Base-by-base conservation (phyloP, 2,888 invertebrate genomes). In the Lepidonotus clava region DNA sequence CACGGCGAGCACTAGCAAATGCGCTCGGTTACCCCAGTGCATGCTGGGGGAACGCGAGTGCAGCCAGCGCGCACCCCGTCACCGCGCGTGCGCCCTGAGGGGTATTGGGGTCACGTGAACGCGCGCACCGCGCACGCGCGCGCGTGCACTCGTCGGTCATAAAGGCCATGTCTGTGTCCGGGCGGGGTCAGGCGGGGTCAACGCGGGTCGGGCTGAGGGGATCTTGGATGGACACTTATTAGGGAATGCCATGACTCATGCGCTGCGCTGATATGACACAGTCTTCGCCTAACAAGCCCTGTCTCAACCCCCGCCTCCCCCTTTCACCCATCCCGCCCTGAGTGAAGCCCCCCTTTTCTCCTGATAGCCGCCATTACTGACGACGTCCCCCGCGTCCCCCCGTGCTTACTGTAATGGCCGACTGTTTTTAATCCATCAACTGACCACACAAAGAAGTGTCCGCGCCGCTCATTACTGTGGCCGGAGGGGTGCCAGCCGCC, bases 391-490 rank as follows among this genome's bases (percentile, higher is more conserved):
- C n/a, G 80, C 80, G n/a, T 11, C 46, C 0, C 41, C 24, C 46
- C 46, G 46, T 51, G 11, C 51, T 51, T 51, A 11, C 51, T n/a
- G n/a, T 80, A 80, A 80, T 80, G 80, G 46, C 46, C 41, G 80
- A 28, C 80, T 80, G 80, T 46, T 80, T 80, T 80, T 46, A 80
- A 80, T 80, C 80, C 80, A 80, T 80, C 80, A 80, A 80, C 46
- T 80, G 80, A 40, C 41, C 80, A 34, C 80, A 80, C 80, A 80
- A 80, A 80, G 80, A 46, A 80, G 80, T 80, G 80, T 80, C 80
- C 51, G 28, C 80, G 34, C 46, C 46, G 24, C 80, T 80, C 80
- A 80, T 80, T 80, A 80, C 32, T n/a, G 46, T 80, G 80, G 80
- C 24, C 51, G 80, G 46, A 80, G 46, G 46, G 80, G 77, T 41